Conservation (phyloP, 2,113 vertebrate genomes). For the Gopherus flavomarginatus region DNA sequence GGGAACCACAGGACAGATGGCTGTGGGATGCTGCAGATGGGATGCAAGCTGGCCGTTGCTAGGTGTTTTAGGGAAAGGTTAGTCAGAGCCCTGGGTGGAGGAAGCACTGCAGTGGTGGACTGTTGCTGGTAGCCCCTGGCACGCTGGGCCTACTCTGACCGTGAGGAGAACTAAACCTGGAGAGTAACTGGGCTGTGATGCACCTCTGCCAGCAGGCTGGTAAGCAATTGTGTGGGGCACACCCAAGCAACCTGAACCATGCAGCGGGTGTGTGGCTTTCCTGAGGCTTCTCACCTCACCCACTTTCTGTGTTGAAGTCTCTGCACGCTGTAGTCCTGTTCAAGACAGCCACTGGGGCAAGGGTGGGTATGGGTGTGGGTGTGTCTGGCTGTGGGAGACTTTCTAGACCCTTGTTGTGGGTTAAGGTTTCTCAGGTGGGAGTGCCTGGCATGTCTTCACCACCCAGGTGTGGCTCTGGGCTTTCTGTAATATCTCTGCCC, state of each 20-base stretch:
- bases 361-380: rapidly evolving
- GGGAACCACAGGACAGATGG: neutral
- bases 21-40: too few relatives aligned
- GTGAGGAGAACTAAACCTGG: too few relatives aligned
- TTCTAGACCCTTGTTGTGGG: neutral
- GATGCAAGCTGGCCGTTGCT: neutral
- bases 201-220: neutral
- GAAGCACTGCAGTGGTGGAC: neutral
- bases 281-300: neutral
- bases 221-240: neutral
- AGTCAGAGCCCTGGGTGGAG: neutral
- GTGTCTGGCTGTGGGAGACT: neutral
- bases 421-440: neutral
- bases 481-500: neutral
- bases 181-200: neutral
- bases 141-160: too few relatives aligned
- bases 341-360: neutral
- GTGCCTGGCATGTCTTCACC: rapidly evolving
- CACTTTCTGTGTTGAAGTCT: rapidly evolving
- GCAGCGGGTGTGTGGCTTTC: neutral
- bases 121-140: neutral
- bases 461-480: neutral
- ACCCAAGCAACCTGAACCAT: neutral
- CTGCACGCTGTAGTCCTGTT: neutral
- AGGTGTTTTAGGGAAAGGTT: neutral